These are phyloP conservation scores for Orussus abietinus DNA, from an alignment of 1,140 invertebrate species.

Conservation along the genomic window DNA sequence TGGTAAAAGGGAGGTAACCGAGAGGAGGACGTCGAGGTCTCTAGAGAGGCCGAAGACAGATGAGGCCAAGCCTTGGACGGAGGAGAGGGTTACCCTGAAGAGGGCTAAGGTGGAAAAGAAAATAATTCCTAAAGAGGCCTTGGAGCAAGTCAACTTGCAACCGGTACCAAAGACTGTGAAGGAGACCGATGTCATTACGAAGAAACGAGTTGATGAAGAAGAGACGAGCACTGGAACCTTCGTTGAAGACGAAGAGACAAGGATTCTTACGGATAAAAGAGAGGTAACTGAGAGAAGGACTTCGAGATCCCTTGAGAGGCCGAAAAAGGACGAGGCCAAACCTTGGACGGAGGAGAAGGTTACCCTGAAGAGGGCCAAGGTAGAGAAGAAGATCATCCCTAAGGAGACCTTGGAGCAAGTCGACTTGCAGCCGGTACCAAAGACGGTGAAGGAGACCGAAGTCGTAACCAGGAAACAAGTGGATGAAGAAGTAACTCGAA, in stretches of 20 bases:
- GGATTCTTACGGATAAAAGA: conserved; percentile 15
- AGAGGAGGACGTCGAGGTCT: neutral
- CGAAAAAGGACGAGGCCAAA: conserved; percentile 25
- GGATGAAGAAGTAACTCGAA: conserved; percentile 11
- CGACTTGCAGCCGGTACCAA: conserved; percentile 55
- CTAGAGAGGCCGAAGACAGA: conserved; percentile 27
- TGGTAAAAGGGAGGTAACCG: conserved; percentile 8
- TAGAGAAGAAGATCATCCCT: conserved; percentile 37
- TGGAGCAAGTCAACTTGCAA: conserved; percentile 51
- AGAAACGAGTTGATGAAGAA: conserved; percentile 30
- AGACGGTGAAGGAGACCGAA: conserved; percentile 32
- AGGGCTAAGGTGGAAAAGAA: conserved; percentile 34
- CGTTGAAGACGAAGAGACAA: conserved; percentile 27
- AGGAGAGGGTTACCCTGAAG: conserved; percentile 45
- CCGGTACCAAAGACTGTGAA: conserved; percentile 48
- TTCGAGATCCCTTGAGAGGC: neutral
- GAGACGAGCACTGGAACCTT: conserved; percentile 11
- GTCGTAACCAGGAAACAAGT: conserved; percentile 27
- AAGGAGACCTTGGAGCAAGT: conserved; percentile 37
- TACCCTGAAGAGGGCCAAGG: conserved; percentile 33
- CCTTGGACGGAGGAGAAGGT: conserved; percentile 43
- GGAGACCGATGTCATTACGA: conserved; percentile 5
- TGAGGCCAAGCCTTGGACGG: conserved; percentile 54
- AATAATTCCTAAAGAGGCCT: conserved; percentile 33
- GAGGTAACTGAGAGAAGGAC: conserved; percentile 3